phyloP scores from a whole-genome alignment of 1,140 invertebrate genomes.

The Berghia stephanieae region DNA sequence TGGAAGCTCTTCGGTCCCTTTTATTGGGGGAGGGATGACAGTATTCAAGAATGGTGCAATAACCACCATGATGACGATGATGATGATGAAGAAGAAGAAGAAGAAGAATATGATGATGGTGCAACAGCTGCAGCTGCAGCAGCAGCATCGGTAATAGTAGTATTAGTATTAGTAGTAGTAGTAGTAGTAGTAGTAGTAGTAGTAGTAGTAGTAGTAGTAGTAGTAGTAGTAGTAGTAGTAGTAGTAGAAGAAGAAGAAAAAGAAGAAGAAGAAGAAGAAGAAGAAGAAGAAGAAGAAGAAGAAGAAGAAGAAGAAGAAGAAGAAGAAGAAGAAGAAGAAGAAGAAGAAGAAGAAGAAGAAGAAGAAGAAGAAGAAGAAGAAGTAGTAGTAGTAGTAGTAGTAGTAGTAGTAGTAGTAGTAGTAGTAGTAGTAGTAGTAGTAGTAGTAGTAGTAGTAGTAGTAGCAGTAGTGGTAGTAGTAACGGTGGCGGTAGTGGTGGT shows the following conservation, averaged over 20 bases:
- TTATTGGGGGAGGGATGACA: no score
- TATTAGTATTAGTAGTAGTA: conserved; percentile 1
- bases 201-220: conserved; percentile 7
- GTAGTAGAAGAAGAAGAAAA: not conserved
- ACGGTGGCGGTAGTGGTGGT: not conserved
- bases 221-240: conserved; percentile 5
- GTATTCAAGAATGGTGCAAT: no score
- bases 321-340: not conserved
- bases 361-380: not conserved
- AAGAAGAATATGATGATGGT: not conserved
- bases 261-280: no score
- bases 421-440: conserved; percentile 20
- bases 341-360: not conserved
- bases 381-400: conserved; percentile 14
- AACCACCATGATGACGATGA: no score
- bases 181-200: conserved; percentile 7
- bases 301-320: not conserved
- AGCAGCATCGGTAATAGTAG: no score
- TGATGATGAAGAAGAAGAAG: not conserved
- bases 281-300: no score
- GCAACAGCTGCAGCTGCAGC: no score
- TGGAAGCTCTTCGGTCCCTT: conserved; percentile 49
- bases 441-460: conserved; percentile 20
- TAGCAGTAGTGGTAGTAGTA: not conserved
- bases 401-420: conserved; percentile 20